Conservation (phyloP, 2,113 vertebrate species). For the Pteronura brasiliensis region DNA sequence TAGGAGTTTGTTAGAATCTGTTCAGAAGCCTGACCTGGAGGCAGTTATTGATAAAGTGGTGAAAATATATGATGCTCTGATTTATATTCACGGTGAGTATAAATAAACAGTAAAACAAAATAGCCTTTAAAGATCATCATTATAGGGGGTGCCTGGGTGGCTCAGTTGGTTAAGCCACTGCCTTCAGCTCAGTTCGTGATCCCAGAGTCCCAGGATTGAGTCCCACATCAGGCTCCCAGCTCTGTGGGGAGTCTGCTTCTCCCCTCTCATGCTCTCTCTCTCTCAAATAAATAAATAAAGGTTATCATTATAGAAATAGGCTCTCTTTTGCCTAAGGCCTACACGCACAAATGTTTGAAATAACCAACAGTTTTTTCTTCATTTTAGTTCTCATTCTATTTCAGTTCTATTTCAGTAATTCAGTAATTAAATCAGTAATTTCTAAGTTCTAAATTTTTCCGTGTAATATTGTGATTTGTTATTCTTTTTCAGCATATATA, state of each 20-base stretch:
- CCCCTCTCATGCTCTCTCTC: no score
- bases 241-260: no score
- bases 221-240: no score
- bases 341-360: background rate
- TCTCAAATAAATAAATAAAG: background rate
- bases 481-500: background rate
- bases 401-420: background rate
- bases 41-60: slow-evolving; percentile 82
- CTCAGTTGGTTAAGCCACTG: no score
- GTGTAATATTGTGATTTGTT: slow-evolving; percentile 30
- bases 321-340: slow-evolving; percentile 9
- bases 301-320: background rate
- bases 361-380: background rate
- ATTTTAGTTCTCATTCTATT: background rate
- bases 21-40: slow-evolving; percentile 72
- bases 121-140: background rate
- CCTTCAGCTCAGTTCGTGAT: no score
- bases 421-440: background rate
- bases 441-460: slow-evolving; percentile 21
- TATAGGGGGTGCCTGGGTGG: background rate
- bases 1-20: slow-evolving; percentile 84
- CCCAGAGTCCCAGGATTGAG: no score
- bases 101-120: background rate
- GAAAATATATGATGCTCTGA: slow-evolving; percentile 89
- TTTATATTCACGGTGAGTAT: slow-evolving; percentile 90